Base-by-base conservation (phyloP, 2,888 invertebrate genomes). In the Mesorhabditis sp. region DNA sequence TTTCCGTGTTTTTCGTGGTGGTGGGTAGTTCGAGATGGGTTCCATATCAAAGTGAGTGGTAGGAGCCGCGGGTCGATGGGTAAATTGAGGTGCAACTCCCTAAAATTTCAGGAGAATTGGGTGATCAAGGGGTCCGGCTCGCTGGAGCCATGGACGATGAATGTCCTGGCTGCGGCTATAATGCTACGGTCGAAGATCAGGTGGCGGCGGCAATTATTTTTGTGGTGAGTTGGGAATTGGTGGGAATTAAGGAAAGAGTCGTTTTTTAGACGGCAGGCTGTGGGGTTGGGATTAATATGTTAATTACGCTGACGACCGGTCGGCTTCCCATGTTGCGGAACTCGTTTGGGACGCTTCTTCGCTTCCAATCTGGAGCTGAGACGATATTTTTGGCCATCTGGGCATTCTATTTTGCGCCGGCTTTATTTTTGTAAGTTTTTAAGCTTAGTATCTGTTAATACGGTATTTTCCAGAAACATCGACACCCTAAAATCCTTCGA, bases 351-450 rank as follows among this genome's bases (percentile, higher is more conserved):
- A 74, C 76, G 44, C 74, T 78, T 45, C 68, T 78, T 45, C 43
- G 43, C 5, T 66, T 75, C 62, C 73, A 78, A 67, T 76, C 78
- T 5, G 63, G 70, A 45, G 78, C 76, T 44, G 78, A 78, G 61
- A 72, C 72, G 6, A 69, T 76, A 13, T 78, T 78, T 66, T 68
- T 72, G 1, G 65, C 71, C 6, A 74, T 78, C 50, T 78, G 78
- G 78, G 76, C 76, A 45, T 74, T 78, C 67, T 78, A 78, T 67
- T 78, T 78, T 68, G 76, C 78, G 45, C 78, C 78, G 3, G 73
- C 74, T 44, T 68, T 78, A 15, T 76, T 76, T 63, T 74, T 78
- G 78, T 78, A 68, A 76, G 77, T 76, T 65, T 58, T 58, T 61
- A 28, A 41, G 28, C n/a, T 50, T 50, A 50, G 45, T 44, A 13